Evolutionary conservation across 2,113 vertebrate genomes (phyloP).

Genomic region (Raphicerus campestris): DNA sequence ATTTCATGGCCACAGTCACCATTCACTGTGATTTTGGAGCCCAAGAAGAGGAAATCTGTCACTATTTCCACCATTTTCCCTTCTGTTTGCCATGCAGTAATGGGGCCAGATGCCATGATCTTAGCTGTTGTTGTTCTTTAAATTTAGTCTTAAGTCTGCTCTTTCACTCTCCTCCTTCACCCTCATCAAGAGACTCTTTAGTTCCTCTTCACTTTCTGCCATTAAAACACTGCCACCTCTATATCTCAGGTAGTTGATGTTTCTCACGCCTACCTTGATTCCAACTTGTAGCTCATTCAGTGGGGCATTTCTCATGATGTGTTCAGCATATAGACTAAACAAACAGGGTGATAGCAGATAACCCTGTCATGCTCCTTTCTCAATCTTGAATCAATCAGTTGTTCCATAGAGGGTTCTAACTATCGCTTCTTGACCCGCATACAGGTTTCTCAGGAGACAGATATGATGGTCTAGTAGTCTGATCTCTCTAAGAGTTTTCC

Average conservation of each 20-base stretch:
- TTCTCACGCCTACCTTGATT: background rate
- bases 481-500: background rate
- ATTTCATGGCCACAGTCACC: background rate
- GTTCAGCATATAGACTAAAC: background rate
- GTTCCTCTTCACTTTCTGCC: background rate
- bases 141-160: background rate
- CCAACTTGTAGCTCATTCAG: background rate
- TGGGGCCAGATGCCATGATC: background rate
- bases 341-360: background rate
- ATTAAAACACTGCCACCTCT: background rate
- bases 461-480: background rate
- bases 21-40: background rate
- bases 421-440: accelerated
- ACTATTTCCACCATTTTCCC: background rate
- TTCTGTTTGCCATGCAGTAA: background rate
- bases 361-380: background rate
- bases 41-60: background rate
- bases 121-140: background rate
- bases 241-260: background rate
- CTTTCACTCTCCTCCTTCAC: background rate
- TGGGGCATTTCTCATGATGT: background rate
- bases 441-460: background rate
- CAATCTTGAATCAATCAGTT: background rate
- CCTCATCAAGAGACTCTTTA: background rate
- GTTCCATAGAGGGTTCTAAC: background rate